A percentile compares a stretch with the other conserved stretches of the same genome.
Evolutionary conservation across 2,113 vertebrate genomes (phyloP).

Genomic region (Mustelus asterias): DNA sequence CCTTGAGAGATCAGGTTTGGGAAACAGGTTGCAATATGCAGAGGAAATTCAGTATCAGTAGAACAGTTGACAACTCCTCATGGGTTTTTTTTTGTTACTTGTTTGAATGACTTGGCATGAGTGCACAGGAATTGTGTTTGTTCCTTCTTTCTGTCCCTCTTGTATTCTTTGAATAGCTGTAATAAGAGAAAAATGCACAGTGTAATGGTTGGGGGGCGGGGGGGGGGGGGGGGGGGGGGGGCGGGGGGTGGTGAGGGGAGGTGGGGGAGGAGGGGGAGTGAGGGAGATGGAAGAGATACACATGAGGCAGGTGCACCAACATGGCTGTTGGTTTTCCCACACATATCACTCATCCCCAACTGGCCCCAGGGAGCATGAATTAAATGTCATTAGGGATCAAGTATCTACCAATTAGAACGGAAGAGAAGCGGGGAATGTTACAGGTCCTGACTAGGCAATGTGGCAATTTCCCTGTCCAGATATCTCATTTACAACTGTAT

Average conservation of each 20-base stretch:
- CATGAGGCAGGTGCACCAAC: slow-evolving; percentile 62
- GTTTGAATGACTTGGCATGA: slow-evolving; percentile 22
- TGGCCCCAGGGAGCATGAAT: slow-evolving; percentile 56
- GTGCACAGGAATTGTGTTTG: slow-evolving; percentile 8
- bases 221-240: too few relatives aligned
- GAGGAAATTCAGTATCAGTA: background rate
- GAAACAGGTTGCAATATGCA: background rate
- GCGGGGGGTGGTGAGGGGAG: slow-evolving; percentile 22
- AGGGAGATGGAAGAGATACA: slow-evolving; percentile 45
- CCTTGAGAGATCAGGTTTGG: slow-evolving; percentile 18
- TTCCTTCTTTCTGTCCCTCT: background rate
- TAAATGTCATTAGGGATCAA: slow-evolving; percentile 63
- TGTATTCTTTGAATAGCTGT: slow-evolving; percentile 33
- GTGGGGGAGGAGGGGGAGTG: too few relatives aligned
- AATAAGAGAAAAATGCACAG: slow-evolving; percentile 48
- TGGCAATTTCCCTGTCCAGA: slow-evolving; percentile 48
- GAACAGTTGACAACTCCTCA: background rate
- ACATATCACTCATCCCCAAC: slow-evolving; percentile 65
- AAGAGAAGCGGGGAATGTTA: slow-evolving; percentile 41
- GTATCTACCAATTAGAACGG: slow-evolving; percentile 73
- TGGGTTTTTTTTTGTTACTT: background rate
- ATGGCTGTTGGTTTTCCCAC: slow-evolving; percentile 64
- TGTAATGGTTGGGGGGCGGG: slow-evolving; percentile 44
- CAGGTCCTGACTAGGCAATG: slow-evolving; percentile 37
- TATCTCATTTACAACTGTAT: slow-evolving; percentile 67